Percentiles rank a stretch among this genome's conserved stretches.
phyloP scores from a whole-genome alignment of 2,113 vertebrate species.

The Solea solea region DNA sequence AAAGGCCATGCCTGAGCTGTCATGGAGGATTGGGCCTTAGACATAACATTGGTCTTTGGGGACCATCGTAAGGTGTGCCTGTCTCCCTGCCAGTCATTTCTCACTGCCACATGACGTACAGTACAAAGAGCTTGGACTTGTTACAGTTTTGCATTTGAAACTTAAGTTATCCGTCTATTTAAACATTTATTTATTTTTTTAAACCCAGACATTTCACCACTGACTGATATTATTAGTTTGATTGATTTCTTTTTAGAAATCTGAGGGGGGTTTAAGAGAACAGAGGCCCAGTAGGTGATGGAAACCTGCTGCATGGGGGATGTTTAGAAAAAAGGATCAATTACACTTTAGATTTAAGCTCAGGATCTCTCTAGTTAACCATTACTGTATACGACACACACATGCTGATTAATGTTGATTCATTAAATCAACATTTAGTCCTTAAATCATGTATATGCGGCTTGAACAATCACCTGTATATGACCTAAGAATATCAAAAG shows the following conservation, averaged over 20 bases:
- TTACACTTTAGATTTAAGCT: conserved; percentile 51
- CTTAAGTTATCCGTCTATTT: conserved; percentile 36
- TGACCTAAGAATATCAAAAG: no score
- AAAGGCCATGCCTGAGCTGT: conserved; percentile 74
- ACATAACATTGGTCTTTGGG: conserved; percentile 62
- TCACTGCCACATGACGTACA: conserved; percentile 15
- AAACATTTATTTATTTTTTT: conserved; percentile 11
- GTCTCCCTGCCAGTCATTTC: conserved; percentile 47
- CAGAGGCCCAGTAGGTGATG: conserved; percentile 54
- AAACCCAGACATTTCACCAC: conserved; percentile 12
- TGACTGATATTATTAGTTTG: conserved; percentile 41
- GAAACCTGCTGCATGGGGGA: conserved; percentile 52
- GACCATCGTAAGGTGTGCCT: conserved; percentile 34
- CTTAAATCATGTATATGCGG: no score
- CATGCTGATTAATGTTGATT: not conserved
- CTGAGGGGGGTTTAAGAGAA: conserved; percentile 39
- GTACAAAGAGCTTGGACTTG: conserved; percentile 13
- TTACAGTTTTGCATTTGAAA: conserved; percentile 21
- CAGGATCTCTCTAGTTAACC: conserved; percentile 33
- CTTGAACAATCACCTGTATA: no score
- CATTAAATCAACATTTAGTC: no score
- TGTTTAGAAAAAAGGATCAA: conserved; percentile 60
- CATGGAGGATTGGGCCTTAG: conserved; percentile 65
- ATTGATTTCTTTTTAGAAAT: conserved; percentile 43
- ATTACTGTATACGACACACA: not conserved